These are phyloP conservation scores for Sinocyclocheilus rhinocerous DNA, from an alignment of 2,113 vertebrate species.

Conservation along the genomic window DNA sequence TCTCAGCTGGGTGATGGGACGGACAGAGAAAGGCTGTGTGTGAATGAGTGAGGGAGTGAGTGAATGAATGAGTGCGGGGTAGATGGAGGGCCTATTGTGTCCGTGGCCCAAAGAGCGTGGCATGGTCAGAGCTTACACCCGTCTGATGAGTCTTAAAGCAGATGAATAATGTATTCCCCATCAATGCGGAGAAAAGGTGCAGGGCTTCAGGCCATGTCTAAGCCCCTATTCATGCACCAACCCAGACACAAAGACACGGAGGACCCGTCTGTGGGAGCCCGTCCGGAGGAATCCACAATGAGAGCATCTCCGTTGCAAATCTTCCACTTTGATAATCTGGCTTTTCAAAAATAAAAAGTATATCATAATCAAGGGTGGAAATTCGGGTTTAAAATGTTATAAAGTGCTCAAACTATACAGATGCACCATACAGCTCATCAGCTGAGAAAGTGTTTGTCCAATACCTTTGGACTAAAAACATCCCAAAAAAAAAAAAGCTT, in stretches of 20 bases:
- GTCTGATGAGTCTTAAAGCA: constrained; percentile 77
- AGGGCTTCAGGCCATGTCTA: constrained; percentile 76
- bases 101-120: constrained; percentile 35
- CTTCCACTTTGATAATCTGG: constrained; percentile 17
- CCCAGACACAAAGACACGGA: constrained; percentile 77
- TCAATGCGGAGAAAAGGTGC: constrained; percentile 76
- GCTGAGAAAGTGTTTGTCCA: too few relatives aligned
- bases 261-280: constrained; percentile 70
- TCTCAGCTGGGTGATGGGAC: background rate
- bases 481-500: too few relatives aligned
- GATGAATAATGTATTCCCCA: constrained; percentile 80
- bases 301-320: constrained; percentile 31
- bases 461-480: too few relatives aligned
- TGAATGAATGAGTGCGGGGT: constrained; percentile 56
- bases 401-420: background rate
- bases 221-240: constrained; percentile 77
- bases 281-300: constrained; percentile 67
- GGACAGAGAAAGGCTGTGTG: constrained; percentile 19
- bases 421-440: too few relatives aligned
- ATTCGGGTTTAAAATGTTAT: background rate
- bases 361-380: constrained; percentile 7
- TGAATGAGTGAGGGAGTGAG: constrained; percentile 40
- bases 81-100: constrained; percentile 55
- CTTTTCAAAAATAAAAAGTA: constrained; percentile 1
- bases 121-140: constrained; percentile 66